Percentiles rank a stretch among this genome's conserved stretches.
phyloP scores from a whole-genome alignment of 2,113 vertebrate genomes.

The Australoheros scitulus region DNA sequence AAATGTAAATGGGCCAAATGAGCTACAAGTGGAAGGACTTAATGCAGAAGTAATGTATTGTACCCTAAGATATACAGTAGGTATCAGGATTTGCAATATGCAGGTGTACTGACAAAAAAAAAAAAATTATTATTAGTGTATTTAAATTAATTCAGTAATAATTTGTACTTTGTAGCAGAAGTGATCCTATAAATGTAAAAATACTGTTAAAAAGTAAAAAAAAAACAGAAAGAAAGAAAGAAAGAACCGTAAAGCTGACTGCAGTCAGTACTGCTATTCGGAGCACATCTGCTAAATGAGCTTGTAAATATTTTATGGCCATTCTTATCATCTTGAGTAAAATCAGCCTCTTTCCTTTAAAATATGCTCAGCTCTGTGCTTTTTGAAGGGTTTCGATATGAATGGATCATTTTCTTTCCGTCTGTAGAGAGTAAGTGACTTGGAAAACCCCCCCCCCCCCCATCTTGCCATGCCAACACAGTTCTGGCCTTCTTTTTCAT shows the following conservation, averaged over 20 bases:
- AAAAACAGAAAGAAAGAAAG: not conserved
- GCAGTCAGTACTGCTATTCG: constrained; percentile 40
- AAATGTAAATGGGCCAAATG: not conserved
- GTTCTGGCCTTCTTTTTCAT: not conserved
- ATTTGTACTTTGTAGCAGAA: not conserved
- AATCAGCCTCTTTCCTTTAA: constrained; percentile 36
- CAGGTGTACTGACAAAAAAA: not conserved
- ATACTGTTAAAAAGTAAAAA: not conserved
- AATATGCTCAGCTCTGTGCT: not conserved
- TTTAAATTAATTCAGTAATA: not conserved
- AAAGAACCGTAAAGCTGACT: not conserved
- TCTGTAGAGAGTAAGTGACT: constrained; percentile 28
- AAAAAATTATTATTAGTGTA: not conserved
- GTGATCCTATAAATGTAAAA: not conserved
- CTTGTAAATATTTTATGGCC: constrained; percentile 44
- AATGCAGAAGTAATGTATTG: not conserved
- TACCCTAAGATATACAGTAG: not conserved
- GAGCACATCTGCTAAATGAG: constrained; percentile 53
- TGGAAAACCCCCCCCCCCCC: not conserved
- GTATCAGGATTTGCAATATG: not conserved
- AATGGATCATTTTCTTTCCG: not conserved
- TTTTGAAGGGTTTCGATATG: not conserved
- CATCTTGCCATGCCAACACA: constrained; percentile 8
- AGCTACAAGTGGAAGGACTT: not conserved
- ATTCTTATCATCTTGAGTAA: constrained; percentile 19